These are phyloP conservation scores for Eleutherodactylus coqui DNA, from an alignment of 2,797 vertebrate species.

Conservation along the genomic window DNA sequence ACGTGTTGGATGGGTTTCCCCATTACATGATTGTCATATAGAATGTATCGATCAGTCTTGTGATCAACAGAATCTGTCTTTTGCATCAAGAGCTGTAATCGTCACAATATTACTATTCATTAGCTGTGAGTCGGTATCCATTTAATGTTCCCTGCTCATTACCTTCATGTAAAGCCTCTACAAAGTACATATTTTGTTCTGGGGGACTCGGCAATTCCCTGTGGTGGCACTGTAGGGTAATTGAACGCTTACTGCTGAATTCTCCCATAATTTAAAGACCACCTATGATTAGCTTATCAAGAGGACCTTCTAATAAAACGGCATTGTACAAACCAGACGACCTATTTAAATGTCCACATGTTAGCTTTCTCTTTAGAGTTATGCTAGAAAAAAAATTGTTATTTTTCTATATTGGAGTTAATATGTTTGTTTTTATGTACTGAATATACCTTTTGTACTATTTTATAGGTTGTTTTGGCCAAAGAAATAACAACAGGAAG, in stretches of 20 bases:
- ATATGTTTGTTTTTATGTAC: background rate
- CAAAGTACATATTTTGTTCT: no score
- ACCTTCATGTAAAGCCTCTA: no score
- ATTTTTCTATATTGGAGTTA: background rate
- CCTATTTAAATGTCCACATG: background rate
- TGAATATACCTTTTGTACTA: background rate
- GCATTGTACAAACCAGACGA: no score
- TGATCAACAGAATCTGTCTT: no score
- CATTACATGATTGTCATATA: background rate
- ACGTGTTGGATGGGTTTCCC: background rate
- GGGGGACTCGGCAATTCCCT: no score
- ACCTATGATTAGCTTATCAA: background rate
- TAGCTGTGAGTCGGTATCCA: no score
- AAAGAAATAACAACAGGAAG: slow-evolving; percentile 91
- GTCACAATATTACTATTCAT: no score
- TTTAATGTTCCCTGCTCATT: no score
- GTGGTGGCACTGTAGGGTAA: no score
- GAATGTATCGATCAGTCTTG: background rate
- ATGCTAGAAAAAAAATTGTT: background rate
- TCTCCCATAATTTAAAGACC: background rate
- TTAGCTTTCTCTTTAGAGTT: background rate
- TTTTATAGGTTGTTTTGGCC: slow-evolving; percentile 91
- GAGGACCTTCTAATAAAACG: background rate
- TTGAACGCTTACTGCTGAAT: no score
- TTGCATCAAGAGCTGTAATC: no score